phyloP scores from a whole-genome alignment of 2,797 vertebrate species.

The Hyperoplus lanceolatus region DNA sequence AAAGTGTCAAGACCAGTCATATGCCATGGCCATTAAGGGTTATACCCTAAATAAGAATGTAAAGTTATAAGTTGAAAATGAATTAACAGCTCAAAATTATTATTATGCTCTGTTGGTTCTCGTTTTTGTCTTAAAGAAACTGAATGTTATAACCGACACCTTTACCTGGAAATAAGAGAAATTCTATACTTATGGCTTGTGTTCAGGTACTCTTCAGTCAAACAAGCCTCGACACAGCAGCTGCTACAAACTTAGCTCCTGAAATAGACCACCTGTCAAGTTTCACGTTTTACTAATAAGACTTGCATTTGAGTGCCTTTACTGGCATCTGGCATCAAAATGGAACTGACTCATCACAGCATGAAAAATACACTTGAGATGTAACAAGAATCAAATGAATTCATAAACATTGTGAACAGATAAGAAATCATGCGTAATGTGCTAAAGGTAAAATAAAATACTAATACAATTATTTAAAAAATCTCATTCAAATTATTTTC shows the following conservation, averaged over 20 bases:
- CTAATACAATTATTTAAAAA: too few relatives aligned
- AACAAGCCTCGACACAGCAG: conserved; percentile 4
- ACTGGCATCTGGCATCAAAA: conserved; percentile 24
- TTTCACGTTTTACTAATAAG: conserved; percentile 1
- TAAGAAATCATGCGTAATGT: not conserved
- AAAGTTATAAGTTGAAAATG: not conserved
- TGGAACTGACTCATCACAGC: conserved; percentile 28
- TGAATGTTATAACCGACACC: not conserved
- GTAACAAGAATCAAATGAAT: conserved; percentile 11
- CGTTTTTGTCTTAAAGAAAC: not conserved
- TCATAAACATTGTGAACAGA: not conserved
- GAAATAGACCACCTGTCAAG: conserved; percentile 17
- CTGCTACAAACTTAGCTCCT: not conserved
- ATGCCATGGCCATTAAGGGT: not conserved
- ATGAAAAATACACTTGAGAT: conserved; percentile 23
- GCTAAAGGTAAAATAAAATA: not conserved
- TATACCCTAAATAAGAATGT: not conserved
- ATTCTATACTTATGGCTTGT: conserved; percentile 29
- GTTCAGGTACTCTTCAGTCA: conserved; percentile 16
- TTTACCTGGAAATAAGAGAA: conserved; percentile 34
- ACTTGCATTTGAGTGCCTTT: conserved; percentile 4
- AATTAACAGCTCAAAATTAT: not conserved
- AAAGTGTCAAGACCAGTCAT: not conserved
- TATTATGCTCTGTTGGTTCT: too few relatives aligned
- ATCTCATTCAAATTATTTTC: too few relatives aligned